Conservation (phyloP, 2,113 vertebrate species). For the Oceanodroma tethys region DNA sequence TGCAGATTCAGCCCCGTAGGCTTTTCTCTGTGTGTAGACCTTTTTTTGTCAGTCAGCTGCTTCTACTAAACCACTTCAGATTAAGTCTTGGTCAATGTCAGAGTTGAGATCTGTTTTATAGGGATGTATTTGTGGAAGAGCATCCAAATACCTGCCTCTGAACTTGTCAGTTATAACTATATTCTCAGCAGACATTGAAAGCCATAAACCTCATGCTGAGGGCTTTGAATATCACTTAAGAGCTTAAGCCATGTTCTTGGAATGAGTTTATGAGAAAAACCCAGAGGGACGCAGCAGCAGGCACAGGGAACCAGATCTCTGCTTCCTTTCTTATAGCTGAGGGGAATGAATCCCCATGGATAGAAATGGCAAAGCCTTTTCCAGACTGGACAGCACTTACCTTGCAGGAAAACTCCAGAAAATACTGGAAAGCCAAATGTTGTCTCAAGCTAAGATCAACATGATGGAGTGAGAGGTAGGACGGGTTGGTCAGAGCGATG, state of each 20-base stretch:
- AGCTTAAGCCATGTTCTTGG: slow-evolving; percentile 35
- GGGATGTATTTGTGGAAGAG: not conserved
- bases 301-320: not conserved
- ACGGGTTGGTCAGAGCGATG: not conserved
- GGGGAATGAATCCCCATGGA: not conserved
- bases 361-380: not conserved
- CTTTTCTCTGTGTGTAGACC: not conserved
- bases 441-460: not conserved
- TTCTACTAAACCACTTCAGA: slow-evolving; percentile 36
- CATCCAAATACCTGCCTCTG: slow-evolving; percentile 50
- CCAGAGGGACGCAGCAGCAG: not conserved
- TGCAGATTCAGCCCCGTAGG: not conserved
- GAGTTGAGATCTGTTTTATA: slow-evolving; percentile 22
- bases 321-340: not conserved
- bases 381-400: not conserved
- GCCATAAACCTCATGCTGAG: slow-evolving; percentile 48
- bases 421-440: not conserved
- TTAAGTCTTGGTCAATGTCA: slow-evolving; percentile 38
- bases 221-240: slow-evolving; percentile 52
- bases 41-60: not conserved
- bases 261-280: slow-evolving; percentile 42
- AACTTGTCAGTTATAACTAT: slow-evolving; percentile 41
- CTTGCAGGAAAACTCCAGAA: not conserved
- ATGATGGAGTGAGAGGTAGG: not conserved
- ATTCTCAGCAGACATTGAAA: slow-evolving; percentile 42